Evolutionary conservation across 2,797 vertebrate species (phyloP), one percentile per base, ranked within the genome.

Genomic region (Poeciliopsis presidionis): DNA sequence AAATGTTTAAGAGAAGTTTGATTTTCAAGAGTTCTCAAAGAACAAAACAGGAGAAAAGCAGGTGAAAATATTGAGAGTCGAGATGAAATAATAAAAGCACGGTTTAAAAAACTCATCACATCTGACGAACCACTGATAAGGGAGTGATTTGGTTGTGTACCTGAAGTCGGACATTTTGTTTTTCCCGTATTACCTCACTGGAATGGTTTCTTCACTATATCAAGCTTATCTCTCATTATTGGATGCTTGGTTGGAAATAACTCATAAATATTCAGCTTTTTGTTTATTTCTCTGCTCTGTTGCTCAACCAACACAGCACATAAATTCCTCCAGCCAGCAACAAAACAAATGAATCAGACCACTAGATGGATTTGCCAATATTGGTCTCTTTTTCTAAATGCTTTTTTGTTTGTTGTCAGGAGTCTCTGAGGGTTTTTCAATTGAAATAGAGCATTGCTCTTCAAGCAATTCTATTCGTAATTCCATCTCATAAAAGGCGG

Each of bases 321-420:
- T 71, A 71, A 33, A 69, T 67, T 76, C 49, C 36, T 75, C 39
- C 7, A 46, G 39, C 76, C 61, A 73, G 20, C 43, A 53, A 53
- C 55, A 81, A 84, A 85, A 83, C 78, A 86, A 82, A 88, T 83
- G 1, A 81, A 85, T 88, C 55, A 81, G 78, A 41, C 16, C 16
- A 33, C 53, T n/a, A 65, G 71, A 83, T 69, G 63, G 77, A 77
- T 80, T 71, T 80, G 67, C 84, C 84, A 86, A 80, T 81, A 80
- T 55, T 59, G 22, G 1, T 0, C 43, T 65, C 20, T 73, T 65
- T 55, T 67, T 74, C 75, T 43, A 41, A 75, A 81, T 73, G 45
- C 47, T 36, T 33, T 39, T 74, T 53, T 77, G 36, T 69, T 61
- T 70, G 45, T 81, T 76, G 78, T n/a, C 13, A 8, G 41, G 67